Percentiles rank a stretch among this genome's conserved stretches.
These are phyloP conservation scores for Philypnodon macrostomus DNA, from an alignment of 2,797 vertebrate genomes.

Conservation along the genomic window DNA sequence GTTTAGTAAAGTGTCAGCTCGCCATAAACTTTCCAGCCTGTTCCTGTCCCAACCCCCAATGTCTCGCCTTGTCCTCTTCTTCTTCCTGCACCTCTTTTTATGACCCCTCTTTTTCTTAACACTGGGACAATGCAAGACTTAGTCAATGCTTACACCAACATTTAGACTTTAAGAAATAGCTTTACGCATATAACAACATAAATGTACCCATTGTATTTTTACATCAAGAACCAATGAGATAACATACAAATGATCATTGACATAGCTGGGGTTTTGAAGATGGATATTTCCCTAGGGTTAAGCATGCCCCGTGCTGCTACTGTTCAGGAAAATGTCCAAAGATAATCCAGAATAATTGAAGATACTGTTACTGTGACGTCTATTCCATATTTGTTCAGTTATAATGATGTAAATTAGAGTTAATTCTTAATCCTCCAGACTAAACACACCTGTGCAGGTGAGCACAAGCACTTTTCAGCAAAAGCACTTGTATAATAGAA, in stretches of 20 bases:
- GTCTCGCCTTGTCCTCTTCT: constrained; percentile 56
- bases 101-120: constrained; percentile 59
- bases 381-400: constrained; percentile 29
- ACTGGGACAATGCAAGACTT: constrained; percentile 61
- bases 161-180: constrained; percentile 29
- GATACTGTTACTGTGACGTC: constrained; percentile 25
- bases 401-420: constrained; percentile 43
- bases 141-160: constrained; percentile 49
- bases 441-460: constrained; percentile 66
- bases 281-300: too few species aligned
- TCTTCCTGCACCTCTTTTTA: constrained; percentile 73
- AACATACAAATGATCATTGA: too few species aligned
- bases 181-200: background rate
- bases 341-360: constrained; percentile 7
- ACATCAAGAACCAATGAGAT: too few species aligned
- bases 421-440: constrained; percentile 60
- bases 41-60: constrained; percentile 60
- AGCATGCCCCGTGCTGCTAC: too few species aligned
- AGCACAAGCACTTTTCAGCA: constrained; percentile 26
- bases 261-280: too few species aligned
- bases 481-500: too few species aligned
- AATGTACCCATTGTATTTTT: background rate
- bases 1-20: constrained; percentile 47
- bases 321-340: too few species aligned
- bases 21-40: constrained; percentile 57